Percentiles rank a stretch among this genome's conserved stretches.
Evolutionary conservation across 1,140 invertebrate genomes (phyloP).

Genomic region (Zeugodacus cucurbitae): DNA sequence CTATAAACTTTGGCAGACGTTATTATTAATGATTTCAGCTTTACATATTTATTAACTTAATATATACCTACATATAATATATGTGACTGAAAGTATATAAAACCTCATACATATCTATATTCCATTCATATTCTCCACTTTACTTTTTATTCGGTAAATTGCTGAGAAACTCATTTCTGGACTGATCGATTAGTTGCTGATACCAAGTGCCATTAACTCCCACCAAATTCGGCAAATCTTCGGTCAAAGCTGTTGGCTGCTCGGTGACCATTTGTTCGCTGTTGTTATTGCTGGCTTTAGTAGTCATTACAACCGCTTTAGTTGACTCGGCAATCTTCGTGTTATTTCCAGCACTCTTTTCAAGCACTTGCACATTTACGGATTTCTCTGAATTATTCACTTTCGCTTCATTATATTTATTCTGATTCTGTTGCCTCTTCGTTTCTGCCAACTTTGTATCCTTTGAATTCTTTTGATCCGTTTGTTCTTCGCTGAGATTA

Average conservation of each 20-base stretch:
- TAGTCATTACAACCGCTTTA: not conserved
- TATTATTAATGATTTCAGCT: too few relatives aligned
- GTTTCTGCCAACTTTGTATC: not conserved
- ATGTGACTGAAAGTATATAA: too few relatives aligned
- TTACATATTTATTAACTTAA: too few relatives aligned
- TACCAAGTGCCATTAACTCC: not conserved
- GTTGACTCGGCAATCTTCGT: not conserved
- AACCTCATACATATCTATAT: too few relatives aligned
- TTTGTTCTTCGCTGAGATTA: not conserved
- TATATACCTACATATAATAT: too few relatives aligned
- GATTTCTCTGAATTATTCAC: conserved; percentile 57
- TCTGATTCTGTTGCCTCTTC: not conserved
- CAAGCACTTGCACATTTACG: not conserved
- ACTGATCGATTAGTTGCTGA: conserved; percentile 23
- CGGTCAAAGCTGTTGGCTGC: not conserved
- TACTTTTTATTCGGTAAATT: not conserved
- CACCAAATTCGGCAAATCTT: not conserved
- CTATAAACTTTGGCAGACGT: too few relatives aligned
- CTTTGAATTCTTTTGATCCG: not conserved
- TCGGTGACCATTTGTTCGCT: not conserved
- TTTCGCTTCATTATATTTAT: conserved; percentile 53
- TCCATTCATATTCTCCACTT: not conserved
- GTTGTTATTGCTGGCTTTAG: not conserved
- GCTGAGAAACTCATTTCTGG: conserved; percentile 16
- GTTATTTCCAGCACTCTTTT: not conserved